Base-by-base conservation (phyloP, 1,140 invertebrate genomes). In the Scaptomyza hsui region DNA sequence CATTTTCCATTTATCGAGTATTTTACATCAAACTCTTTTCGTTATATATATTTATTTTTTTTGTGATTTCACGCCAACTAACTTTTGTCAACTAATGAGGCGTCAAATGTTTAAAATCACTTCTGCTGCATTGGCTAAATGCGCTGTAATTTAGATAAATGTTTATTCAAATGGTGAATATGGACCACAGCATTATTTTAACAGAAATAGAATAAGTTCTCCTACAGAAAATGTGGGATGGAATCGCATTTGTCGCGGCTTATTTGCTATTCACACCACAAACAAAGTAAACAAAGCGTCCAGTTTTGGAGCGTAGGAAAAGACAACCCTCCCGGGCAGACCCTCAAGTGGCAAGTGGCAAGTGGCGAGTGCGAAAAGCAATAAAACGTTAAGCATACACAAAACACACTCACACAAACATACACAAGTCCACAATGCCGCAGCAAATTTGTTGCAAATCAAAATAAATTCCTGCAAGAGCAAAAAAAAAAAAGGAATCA, bases 211-310 rank as follows among this genome's bases (percentile, higher is more conserved):
- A 47, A 53, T 21, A 41, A 26, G 18, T 29, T 9, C 26, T 29
- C 6, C 12, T 12, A 48, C 35, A 37, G 19, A 39, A 29, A 35
- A 32, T 51, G 41, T 63, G 57, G 24, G 39, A 72, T 78, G 65
- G 47, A 53, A 61, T 61, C 24, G 70, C 75, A 81, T 81, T 83
- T 65, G 75, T 63, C 62, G 63, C 64, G 57, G 78, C 82, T 88
- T 88, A 88, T 88, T 88, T 88, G 75, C 83, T 75, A 88, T 88
- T 88, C 82, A 88, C 78, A 75, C 82, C 82, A 82, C 82, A 88
- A 72, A 82, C 78, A 89, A 89, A 82, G 78, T 89, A 88, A 88
- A 88, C 83, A 88, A 77, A 69, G 64, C 65, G 21, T 13, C 42
- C 49, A 29, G 29, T 55, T 47, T 32, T 32, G 39, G 16, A 1